These are phyloP conservation scores for Abrostola triplasia DNA, from an alignment of 2,888 invertebrate species.

Conservation along the genomic window DNA sequence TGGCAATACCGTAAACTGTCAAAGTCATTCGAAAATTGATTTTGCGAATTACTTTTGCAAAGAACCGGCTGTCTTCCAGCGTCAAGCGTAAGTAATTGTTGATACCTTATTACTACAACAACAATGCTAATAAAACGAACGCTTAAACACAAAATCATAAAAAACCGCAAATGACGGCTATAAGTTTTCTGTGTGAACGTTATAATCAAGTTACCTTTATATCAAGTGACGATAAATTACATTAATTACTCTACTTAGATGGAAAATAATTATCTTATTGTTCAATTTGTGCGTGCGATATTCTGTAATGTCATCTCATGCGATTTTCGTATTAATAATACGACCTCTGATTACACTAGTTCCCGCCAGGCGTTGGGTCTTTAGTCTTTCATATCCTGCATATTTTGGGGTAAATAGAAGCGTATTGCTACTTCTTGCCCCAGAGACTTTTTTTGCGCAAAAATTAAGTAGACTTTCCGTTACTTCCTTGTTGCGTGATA, in stretches of 20 bases:
- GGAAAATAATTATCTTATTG: constrained; percentile 36
- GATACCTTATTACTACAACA: constrained; percentile 24
- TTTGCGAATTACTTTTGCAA: too few relatives aligned
- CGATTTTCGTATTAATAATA: not conserved
- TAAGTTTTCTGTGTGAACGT: constrained; percentile 49
- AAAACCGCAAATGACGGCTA: constrained; percentile 28
- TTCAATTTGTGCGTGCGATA: constrained; percentile 11
- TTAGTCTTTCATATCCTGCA: too few relatives aligned
- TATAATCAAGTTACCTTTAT: constrained; percentile 26
- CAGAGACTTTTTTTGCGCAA: too few relatives aligned
- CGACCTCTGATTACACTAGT: too few relatives aligned
- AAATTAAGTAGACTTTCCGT: too few relatives aligned
- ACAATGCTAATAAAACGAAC: constrained; percentile 41
- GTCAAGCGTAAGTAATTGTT: constrained; percentile 26
- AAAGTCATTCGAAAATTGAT: not conserved
- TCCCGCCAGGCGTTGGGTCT: too few relatives aligned
- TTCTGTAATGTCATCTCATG: not conserved
- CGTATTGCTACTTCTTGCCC: too few relatives aligned
- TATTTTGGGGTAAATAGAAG: too few relatives aligned
- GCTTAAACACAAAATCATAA: constrained; percentile 35
- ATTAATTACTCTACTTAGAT: constrained; percentile 14
- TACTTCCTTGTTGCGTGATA: too few relatives aligned
- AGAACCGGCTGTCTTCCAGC: too few relatives aligned
- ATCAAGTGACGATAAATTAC: constrained; percentile 43
- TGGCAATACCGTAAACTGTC: constrained; percentile 10